These are phyloP conservation scores for Zaprionus vittiger DNA, from an alignment of 1,140 invertebrate genomes.

Conservation along the genomic window DNA sequence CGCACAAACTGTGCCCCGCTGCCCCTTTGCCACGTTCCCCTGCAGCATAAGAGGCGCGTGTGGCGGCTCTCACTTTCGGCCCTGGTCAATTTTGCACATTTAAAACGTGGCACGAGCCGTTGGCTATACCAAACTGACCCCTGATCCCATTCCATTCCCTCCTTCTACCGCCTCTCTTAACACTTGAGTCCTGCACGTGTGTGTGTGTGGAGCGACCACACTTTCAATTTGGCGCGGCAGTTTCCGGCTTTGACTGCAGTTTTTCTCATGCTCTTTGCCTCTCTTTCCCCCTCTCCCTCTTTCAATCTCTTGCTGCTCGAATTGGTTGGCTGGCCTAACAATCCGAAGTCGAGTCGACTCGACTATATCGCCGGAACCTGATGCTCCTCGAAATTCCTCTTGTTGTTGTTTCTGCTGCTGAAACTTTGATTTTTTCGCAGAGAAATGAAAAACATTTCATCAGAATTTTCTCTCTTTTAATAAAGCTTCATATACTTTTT, in stretches of 20 bases:
- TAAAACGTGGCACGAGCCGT: conserved; percentile 60
- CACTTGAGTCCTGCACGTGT: not conserved
- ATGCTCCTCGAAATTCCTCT: not conserved
- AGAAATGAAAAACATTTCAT: conserved; percentile 8
- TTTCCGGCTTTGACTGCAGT: conserved; percentile 55
- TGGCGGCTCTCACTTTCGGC: conserved; percentile 30
- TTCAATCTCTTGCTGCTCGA: conserved; percentile 1
- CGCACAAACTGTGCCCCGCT: conserved; percentile 36
- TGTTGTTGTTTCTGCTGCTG: not conserved
- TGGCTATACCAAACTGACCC: conserved; percentile 6
- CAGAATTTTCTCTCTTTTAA: not conserved
- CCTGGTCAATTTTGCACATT: conserved; percentile 64
- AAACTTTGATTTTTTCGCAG: conserved; percentile 8
- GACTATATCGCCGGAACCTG: conserved; percentile 20
- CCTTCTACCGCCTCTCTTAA: conserved; percentile 3
- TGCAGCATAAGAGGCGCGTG: no score
- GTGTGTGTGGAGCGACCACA: conserved; percentile 36
- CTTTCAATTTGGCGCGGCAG: conserved; percentile 68
- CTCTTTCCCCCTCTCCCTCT: conserved; percentile 9
- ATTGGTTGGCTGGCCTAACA: conserved; percentile 28
- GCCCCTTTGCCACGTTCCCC: no score
- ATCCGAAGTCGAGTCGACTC: conserved; percentile 8
- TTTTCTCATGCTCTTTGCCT: conserved; percentile 17
- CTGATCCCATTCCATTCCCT: not conserved
- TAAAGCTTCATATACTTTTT: not conserved